Percentiles rank a stretch among this genome's conserved stretches.
Evolutionary conservation across 2,797 vertebrate species (phyloP).

Genomic region (Scyliorhinus canicula): DNA sequence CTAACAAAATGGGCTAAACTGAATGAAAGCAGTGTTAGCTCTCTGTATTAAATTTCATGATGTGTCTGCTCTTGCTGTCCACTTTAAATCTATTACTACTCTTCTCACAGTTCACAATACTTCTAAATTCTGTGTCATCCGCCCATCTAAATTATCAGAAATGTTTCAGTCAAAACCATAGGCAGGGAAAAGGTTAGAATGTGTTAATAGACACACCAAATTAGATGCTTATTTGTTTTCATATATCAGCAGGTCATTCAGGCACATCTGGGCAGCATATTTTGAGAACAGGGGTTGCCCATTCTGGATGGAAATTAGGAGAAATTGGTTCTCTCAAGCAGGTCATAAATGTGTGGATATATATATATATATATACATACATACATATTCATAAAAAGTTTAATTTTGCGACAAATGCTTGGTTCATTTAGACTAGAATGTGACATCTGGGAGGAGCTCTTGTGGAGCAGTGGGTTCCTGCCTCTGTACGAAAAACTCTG

Average conservation of each 20-base stretch:
- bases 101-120: no score
- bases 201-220: background rate
- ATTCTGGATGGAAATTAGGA: background rate
- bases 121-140: no score
- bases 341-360: background rate
- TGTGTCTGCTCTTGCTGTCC: no score
- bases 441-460: no score
- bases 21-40: no score
- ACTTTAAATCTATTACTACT: no score
- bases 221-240: background rate
- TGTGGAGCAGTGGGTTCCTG: no score
- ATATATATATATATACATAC: background rate
- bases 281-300: background rate
- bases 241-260: background rate
- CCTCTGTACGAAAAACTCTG: no score
- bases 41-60: no score
- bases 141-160: background rate
- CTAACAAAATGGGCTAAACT: no score
- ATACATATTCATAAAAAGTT: background rate
- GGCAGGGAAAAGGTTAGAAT: constrained; percentile 25
- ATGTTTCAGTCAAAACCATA: background rate
- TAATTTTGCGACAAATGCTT: background rate
- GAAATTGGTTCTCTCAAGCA: background rate
- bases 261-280: background rate
- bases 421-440: background rate